These are phyloP conservation scores for Schizaphis graminum DNA, from an alignment of 2,888 invertebrate species.

Conservation along the genomic window DNA sequence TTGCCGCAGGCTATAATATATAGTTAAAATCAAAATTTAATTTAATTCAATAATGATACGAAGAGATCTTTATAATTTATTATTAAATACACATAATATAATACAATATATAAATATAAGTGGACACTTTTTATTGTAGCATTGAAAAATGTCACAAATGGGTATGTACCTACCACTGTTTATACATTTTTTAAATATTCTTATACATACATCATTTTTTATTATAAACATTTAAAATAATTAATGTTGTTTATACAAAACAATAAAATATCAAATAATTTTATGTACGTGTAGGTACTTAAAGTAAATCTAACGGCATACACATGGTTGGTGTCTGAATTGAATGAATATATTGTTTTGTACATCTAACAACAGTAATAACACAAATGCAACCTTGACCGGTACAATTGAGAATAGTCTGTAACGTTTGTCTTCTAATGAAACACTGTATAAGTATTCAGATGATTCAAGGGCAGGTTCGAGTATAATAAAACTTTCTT, in stretches of 20 bases:
- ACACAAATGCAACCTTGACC: slow-evolving; percentile 61
- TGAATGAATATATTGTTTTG: slow-evolving; percentile 49
- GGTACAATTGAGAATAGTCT: slow-evolving; percentile 57
- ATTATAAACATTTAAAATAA: background rate
- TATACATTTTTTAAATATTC: background rate
- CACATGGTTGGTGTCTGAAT: slow-evolving; percentile 31
- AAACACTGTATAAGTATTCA: slow-evolving; percentile 21
- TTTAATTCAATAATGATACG: background rate
- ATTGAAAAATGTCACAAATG: background rate
- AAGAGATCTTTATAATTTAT: background rate
- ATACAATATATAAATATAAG: background rate
- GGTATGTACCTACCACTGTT: background rate
- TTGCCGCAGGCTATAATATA: slow-evolving; percentile 81
- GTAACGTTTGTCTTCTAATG: slow-evolving; percentile 37
- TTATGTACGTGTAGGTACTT: background rate
- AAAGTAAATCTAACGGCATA: slow-evolving; percentile 13
- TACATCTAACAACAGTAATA: background rate
- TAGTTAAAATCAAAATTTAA: slow-evolving; percentile 35
- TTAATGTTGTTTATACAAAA: background rate
- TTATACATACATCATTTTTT: background rate
- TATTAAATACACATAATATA: background rate
- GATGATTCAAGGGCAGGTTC: slow-evolving; percentile 50
- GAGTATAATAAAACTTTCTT: slow-evolving; percentile 37
- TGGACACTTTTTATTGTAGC: background rate
- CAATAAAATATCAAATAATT: background rate